Base-by-base conservation (phyloP, 2,797 vertebrate species). In the Iguana delicatissima region DNA sequence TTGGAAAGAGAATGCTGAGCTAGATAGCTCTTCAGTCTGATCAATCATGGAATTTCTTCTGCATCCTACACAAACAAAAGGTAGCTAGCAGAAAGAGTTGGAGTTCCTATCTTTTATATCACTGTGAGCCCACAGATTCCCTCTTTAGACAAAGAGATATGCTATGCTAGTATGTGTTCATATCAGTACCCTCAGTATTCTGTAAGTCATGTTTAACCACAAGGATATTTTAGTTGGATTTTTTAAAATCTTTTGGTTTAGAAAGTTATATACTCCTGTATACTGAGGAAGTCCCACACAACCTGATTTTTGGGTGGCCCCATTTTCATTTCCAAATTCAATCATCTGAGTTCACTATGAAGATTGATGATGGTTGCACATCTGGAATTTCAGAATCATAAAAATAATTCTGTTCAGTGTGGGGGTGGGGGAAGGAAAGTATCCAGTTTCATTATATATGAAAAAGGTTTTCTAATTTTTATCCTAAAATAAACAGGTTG, bases 391-490 rank as follows among this genome's bases (percentile, higher is more conserved):
- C 12, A 80, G n/a, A 57, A 79, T 72, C 57, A 57, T 24, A 79
- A 32, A 77, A 26, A 69, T 42, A 29, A 69, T 85, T 77, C 18
- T 72, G 6, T 80, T 85, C 10, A 77, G 14, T 84, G 26, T 52
- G 24, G 59, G 59, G 12, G 14, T 46, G 57, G 46, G 4, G 38
- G 74, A 35, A 14, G 52, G 35, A 35, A 73, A 50, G 29, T 55
- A 72, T 72, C 20, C 38, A 62, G 1, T 81, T 81, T 35, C 3
- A 73, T 59, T 86, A 59, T 46, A 69, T 35, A 86, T 6, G 10
- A 46, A 32, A 50, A 35, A 20, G 18, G 7, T 50, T 82, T 59
- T 62, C 55, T 77, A 83, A 92, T 72, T 83, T 88, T 83, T 87
- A 79, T 42, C 29, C 76, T 64, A 87, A 80, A 46, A 32, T 26